A percentile compares a stretch with the other conserved stretches of the same genome.
Evolutionary conservation across 1,140 invertebrate species (phyloP).

Genomic region (Temnothorax longispinosus): DNA sequence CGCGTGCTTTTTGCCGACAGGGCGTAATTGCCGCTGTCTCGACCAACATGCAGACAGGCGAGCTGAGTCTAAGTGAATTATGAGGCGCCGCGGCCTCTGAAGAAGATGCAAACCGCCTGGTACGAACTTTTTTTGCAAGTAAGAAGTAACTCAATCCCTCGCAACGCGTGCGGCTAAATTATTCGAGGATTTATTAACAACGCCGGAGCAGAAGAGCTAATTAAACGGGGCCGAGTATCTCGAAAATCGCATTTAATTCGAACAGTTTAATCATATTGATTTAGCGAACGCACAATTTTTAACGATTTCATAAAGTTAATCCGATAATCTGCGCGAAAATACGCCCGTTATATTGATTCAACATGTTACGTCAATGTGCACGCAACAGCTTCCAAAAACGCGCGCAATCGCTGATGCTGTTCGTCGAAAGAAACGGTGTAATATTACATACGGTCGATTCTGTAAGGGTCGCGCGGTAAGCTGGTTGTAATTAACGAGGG

Average conservation of each 20-base stretch:
- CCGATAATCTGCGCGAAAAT: not conserved
- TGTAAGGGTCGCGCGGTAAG: conserved; percentile 27
- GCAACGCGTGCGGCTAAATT: conserved; percentile 49
- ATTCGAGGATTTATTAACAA: conserved; percentile 43
- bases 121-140: conserved; percentile 25
- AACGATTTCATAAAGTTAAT: not conserved
- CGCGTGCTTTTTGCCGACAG: conserved; percentile 35
- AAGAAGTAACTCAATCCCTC: conserved; percentile 48
- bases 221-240: not conserved
- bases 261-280: not conserved
- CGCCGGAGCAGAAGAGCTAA: not conserved
- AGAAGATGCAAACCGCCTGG: conserved; percentile 56
- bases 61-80: conserved; percentile 80
- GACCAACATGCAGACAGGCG: conserved; percentile 45
- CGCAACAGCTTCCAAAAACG: conserved; percentile 6
- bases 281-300: not conserved
- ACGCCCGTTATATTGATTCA: conserved; percentile 15
- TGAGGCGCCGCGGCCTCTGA: conserved; percentile 66
- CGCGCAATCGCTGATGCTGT: not conserved
- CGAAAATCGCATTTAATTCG: conserved; percentile 32
- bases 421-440: conserved; percentile 38
- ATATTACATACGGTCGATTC: conserved; percentile 27
- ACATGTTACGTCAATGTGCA: not conserved
- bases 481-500: conserved; percentile 72
- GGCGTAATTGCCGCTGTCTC: conserved; percentile 57